Evolutionary conservation across 1,140 invertebrate genomes (phyloP), one percentile per base, ranked within the genome.

Genomic region (Panagrolaimus sp.): DNA sequence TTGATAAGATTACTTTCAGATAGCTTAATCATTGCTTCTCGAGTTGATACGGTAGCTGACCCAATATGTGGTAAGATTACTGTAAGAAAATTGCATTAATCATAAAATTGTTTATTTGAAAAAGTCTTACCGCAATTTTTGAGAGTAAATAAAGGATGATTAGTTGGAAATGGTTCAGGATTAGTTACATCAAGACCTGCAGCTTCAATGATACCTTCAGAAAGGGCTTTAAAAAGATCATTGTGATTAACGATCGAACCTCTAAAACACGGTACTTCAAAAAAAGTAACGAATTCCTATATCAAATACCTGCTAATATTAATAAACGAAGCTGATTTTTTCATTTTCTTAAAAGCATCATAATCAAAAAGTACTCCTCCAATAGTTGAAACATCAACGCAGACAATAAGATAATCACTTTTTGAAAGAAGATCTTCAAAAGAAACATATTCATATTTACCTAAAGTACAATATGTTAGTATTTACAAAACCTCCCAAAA

Each of bases 131-230:
- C 88, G 83, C 89, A 90, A 85, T 96, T 97, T 46, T 89, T 84
- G 15, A 96, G 82, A 69, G 87, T 88, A 2, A 92, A 85, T 8
- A 97, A 86, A 52, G 90, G 89, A 85, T 89, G 89, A 79, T 92
- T 88, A 0, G 88, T 78, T 9, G 92, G 91, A n/a, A 96, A 84
- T 5, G 93, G 94, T 84, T 97, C 94, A 0, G 93, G 93, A 28
- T 89, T 89, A 75, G 91, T 95, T 0, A 96, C 94, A 86, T 97
- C 94, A 17, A 97, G 85, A 0, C 93, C 94, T 17, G 93, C 94
- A 9, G 89, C 91, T 78, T 87, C 85, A 62, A 96, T 94, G 64
- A 86, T 86, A 10, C 88, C 87, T 63, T 86, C 87, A 77, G 89
- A 86, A 9, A 96, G 84, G 8, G 91, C 92, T 71, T 89, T 86